phyloP scores from a whole-genome alignment of 2,888 invertebrate genomes.

The Tenthredo livida region DNA sequence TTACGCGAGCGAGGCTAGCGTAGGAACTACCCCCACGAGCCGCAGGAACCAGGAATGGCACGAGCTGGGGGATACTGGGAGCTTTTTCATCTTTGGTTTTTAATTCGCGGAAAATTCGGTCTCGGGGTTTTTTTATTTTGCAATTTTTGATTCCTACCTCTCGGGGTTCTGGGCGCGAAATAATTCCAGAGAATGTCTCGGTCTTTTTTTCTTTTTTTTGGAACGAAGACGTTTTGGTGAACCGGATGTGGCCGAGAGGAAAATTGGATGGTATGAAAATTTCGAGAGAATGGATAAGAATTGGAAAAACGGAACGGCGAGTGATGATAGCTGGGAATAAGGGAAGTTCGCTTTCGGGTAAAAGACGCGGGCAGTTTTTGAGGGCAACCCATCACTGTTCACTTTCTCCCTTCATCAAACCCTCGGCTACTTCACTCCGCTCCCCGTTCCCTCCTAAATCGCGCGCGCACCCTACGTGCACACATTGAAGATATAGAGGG shows the following conservation, averaged over 20 bases:
- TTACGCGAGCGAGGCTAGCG: constrained; percentile 47
- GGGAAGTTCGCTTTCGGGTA: not conserved
- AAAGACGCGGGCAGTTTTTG: constrained; percentile 48
- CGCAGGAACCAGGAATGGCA: constrained; percentile 16
- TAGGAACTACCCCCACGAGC: constrained; percentile 46
- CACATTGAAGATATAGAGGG: constrained; percentile 62
- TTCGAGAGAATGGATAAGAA: too few relatives aligned
- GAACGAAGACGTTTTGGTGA: too few relatives aligned
- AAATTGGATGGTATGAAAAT: too few relatives aligned
- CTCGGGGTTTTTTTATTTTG: not conserved
- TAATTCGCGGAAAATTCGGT: too few relatives aligned
- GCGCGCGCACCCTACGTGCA: constrained; percentile 54
- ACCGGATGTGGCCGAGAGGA: too few relatives aligned
- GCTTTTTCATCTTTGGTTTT: not conserved
- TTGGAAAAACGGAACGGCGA: not conserved
- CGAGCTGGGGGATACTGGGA: not conserved
- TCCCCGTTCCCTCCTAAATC: not conserved
- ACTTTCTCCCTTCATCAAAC: constrained; percentile 62
- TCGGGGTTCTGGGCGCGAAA: too few relatives aligned
- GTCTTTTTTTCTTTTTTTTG: too few relatives aligned
- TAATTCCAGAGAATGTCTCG: too few relatives aligned
- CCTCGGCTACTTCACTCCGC: constrained; percentile 50
- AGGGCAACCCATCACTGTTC: constrained; percentile 58
- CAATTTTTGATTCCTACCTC: too few relatives aligned
- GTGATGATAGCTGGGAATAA: not conserved